Conservation (phyloP, 2,113 vertebrate species). For the Corythoichthys intestinalis region DNA sequence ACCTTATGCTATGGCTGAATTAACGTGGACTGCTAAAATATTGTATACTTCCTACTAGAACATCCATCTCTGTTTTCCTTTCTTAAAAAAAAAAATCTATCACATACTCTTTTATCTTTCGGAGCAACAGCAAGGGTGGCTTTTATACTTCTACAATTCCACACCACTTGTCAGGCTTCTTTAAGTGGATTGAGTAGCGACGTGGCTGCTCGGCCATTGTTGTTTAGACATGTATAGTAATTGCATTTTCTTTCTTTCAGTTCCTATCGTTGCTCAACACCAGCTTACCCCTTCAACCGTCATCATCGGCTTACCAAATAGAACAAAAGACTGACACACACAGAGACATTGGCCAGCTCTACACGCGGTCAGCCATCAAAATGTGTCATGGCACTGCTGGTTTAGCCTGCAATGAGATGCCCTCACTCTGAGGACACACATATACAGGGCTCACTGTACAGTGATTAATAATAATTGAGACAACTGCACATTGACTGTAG, state of each 20-base stretch:
- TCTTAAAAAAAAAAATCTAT: conserved; percentile 8
- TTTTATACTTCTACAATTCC: conserved; percentile 50
- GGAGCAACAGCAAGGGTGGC: conserved; percentile 37
- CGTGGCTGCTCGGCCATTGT: conserved; percentile 62
- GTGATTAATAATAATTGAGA: too few relatives aligned
- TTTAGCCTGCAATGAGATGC: too few relatives aligned
- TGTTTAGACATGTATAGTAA: conserved; percentile 61
- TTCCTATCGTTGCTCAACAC: conserved; percentile 52
- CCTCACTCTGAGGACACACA: too few relatives aligned
- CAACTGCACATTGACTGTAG: too few relatives aligned
- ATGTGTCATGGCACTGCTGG: conserved; percentile 18
- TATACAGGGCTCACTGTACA: too few relatives aligned
- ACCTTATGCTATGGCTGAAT: conserved; percentile 2
- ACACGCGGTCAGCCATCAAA: conserved; percentile 38
- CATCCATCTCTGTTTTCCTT: conserved; percentile 12
- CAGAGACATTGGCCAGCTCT: conserved; percentile 46
- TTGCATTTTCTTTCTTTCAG: conserved; percentile 60
- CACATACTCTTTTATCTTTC: conserved; percentile 21
- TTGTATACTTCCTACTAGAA: conserved; percentile 6
- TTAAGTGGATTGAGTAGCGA: conserved; percentile 43
- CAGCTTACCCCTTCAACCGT: conserved; percentile 44
- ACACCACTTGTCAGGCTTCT: conserved; percentile 50
- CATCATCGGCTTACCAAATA: conserved; percentile 52
- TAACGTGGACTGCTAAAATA: background rate
- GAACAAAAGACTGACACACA: conserved; percentile 54